Base-by-base conservation (phyloP, 2,888 invertebrate genomes). In the Drosophila quinaria region DNA sequence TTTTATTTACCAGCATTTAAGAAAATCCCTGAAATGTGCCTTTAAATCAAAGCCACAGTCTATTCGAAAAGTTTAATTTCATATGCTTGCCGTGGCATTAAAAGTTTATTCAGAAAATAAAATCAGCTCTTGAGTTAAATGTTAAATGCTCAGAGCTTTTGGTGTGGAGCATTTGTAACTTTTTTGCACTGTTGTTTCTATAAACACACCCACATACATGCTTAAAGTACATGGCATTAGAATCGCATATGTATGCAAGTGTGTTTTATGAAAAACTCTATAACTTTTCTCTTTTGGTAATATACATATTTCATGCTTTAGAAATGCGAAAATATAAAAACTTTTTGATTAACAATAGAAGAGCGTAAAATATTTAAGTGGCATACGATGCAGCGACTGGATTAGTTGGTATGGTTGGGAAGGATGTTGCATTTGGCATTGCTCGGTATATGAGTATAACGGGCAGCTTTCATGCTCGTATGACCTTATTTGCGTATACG, bases 301-400 rank as follows among this genome's bases (percentile, higher is more conserved):
- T 41, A 31, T 70, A 61, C 66, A 74, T 80, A 74, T 72, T 67
- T 67, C 55, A 76, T 73, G 76, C 67, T 70, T 66, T 47, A 33
- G 60, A 72, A 55, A 55, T 60, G 72, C 63, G 61, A 55, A 49
- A 62, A 25, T 11, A 76, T 68, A 46, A 46, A 69, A 74, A 74
- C 71, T 56, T 69, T 78, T 73, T 62, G 70, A 78, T 82, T 67
- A 78, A 85, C 82, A 85, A 82, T 78, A 82, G 63, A 75, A 85
- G 51, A 80, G 78, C 82, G 82, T 80, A 80, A 82, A 82, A 82
- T 85, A 85, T 82, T 83, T 71, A 83, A 83, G 86, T 78, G 67
- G 69, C 72, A 54, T 66, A 64, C 60, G 67, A 60, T 56, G 47
- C 29, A 33, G 46, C 4, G 51, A 37, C 50, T 19, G 39, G 37